Evolutionary conservation across 2,888 invertebrate genomes (phyloP).

Genomic region (Kryphioiulus occultus): DNA sequence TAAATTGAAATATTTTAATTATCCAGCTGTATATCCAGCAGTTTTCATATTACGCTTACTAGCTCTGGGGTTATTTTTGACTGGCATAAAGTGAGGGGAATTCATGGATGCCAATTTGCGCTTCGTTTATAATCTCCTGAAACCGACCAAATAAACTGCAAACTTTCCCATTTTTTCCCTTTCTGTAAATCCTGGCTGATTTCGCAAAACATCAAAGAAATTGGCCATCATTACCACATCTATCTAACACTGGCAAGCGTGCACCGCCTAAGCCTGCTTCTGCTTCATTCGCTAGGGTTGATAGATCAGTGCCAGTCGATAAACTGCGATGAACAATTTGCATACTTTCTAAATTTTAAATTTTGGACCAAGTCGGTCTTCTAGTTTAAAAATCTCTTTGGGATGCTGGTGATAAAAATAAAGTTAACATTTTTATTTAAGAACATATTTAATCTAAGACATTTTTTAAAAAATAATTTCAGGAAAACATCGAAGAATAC

Average conservation of each 20-base stretch:
- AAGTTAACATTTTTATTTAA: no score
- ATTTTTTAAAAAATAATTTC: neutral
- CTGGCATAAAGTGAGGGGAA: constrained; percentile 11
- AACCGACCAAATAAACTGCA: constrained; percentile 7
- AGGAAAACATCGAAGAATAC: neutral
- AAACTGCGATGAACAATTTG: neutral
- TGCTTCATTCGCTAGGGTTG: neutral
- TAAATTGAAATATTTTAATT: neutral
- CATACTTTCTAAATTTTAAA: neutral
- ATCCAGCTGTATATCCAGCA: neutral
- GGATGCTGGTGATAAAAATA: no score
- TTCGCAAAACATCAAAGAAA: constrained; percentile 31
- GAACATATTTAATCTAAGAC: neutral
- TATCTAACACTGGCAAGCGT: neutral
- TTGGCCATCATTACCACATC: constrained; percentile 30
- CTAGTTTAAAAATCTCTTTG: no score
- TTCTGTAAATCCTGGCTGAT: neutral
- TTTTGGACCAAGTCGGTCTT: neutral
- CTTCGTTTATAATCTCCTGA: constrained; percentile 14
- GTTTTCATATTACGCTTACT: no score
- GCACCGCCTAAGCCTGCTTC: neutral
- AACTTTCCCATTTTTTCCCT: constrained; percentile 3
- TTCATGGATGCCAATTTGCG: constrained; percentile 11
- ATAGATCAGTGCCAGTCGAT: neutral
- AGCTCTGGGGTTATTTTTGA: neutral